Evolutionary conservation across 2,888 invertebrate genomes (phyloP), one percentile per base, ranked within the genome.

Genomic region (Dinocampus coccinellae): DNA sequence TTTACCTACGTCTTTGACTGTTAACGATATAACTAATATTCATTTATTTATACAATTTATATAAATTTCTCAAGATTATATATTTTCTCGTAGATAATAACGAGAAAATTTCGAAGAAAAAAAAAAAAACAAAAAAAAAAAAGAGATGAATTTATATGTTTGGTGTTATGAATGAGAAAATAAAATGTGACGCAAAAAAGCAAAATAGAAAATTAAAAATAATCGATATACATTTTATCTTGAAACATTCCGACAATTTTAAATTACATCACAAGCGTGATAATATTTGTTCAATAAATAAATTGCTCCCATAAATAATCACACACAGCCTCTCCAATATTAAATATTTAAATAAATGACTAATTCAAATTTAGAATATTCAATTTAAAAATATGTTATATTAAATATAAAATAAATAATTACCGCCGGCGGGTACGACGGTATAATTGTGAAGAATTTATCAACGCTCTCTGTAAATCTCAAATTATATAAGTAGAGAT

Each of bases 1-100:
- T 76, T 80, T 77, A 79, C 75, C 80, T 78, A 77, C 77, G 77
- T 81, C 79, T 80, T 55, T 78, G 36, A 79, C 76, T 77, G 76
- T 78, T 66, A 77, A 47, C 16, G 3, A 77, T 55, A 71, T 69
- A 72, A 73, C 76, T 73, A 62, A 66, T 77, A 72, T 76, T 73
- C 73, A 74, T 80, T 80, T 65, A 75, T 82, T 82, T 78, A 70
- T 75, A 71, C 68, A 72, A 73, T 77, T 81, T 80, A 77, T 79
- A 76, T 74, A 53, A 75, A 76, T 77, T 75, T 52, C 73, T 69
- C 64, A 65, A 73, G 68, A 63, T 36, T 62, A 42, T 53, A 72
- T 68, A 69, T 47, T 65, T 65, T 57, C 33, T 61, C 69, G 66
- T 66, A 66, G 24, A 58, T 57, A 29, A 7, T 29, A 29, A 29